These are phyloP conservation scores for Microcebus ravelobensis DNA, from an alignment of 2,113 vertebrate genomes.

Conservation along the genomic window DNA sequence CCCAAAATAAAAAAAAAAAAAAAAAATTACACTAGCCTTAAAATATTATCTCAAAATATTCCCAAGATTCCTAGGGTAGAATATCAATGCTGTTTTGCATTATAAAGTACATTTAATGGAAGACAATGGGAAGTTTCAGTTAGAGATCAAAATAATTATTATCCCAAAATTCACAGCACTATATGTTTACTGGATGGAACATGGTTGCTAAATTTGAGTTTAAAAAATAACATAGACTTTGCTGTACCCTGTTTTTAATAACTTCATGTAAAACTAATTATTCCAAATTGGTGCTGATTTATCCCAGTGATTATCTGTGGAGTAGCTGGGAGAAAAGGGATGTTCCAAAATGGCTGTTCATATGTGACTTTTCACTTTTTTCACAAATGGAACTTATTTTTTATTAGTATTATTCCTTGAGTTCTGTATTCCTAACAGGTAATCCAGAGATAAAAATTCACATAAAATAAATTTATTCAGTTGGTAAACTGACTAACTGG, in stretches of 20 bases:
- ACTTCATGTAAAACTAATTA: slow-evolving; percentile 28
- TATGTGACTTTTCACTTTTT: background rate
- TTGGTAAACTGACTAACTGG: slow-evolving; percentile 82
- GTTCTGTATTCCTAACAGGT: background rate
- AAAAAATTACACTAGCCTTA: background rate
- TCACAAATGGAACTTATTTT: slow-evolving; percentile 13
- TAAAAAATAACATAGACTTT: background rate
- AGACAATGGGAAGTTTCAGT: background rate
- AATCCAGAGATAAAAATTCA: background rate
- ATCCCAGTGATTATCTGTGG: background rate
- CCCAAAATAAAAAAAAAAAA: too few species aligned
- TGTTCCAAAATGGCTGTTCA: background rate
- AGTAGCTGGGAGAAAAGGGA: background rate
- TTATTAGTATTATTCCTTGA: slow-evolving; percentile 39
- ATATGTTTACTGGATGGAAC: background rate
- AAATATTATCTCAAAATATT: slow-evolving; percentile 14
- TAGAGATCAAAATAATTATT: slow-evolving; percentile 1
- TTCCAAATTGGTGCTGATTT: slow-evolving; percentile 11
- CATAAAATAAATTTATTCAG: slow-evolving; percentile 79
- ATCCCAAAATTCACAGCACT: slow-evolving; percentile 17
- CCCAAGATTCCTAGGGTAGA: background rate
- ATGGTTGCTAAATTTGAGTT: background rate
- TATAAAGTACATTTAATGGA: slow-evolving; percentile 19
- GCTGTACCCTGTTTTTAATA: background rate
- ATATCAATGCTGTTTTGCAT: background rate